Conservation (phyloP, 2,888 invertebrate species). For the Cheilosia pagana region DNA sequence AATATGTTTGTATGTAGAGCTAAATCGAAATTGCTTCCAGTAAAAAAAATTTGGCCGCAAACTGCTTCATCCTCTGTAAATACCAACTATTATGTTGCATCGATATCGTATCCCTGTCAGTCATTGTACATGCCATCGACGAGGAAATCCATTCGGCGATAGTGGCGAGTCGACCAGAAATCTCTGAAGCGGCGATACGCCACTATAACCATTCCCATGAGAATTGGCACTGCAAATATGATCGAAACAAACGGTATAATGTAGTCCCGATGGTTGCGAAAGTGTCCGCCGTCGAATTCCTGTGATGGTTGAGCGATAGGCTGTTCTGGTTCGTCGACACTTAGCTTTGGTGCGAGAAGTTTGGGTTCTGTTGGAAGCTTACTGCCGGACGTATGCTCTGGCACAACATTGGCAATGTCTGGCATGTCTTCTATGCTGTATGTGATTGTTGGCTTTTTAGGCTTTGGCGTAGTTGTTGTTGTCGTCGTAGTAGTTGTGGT, state of each 20-base stretch:
- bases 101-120: constrained; percentile 81
- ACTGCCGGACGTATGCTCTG: constrained; percentile 36
- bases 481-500: constrained; percentile 79
- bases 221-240: constrained; percentile 88
- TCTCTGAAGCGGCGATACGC: constrained; percentile 90
- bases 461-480: constrained; percentile 81
- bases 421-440: constrained; percentile 83
- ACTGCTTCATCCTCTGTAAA: constrained; percentile 23
- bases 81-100: constrained; percentile 43
- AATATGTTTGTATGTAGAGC: constrained; percentile 15
- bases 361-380: constrained; percentile 50
- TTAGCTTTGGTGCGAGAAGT: constrained; percentile 29
- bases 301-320: constrained; percentile 79
- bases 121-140: constrained; percentile 96
- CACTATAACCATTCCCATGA: constrained; percentile 87
- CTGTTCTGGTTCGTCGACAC: constrained; percentile 76
- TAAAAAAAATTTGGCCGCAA: constrained; percentile 58
- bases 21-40: not conserved
- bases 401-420: constrained; percentile 74
- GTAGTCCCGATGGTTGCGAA: constrained; percentile 86
- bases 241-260: constrained; percentile 90
- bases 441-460: constrained; percentile 85
- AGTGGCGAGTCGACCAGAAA: constrained; percentile 94
- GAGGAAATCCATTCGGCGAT: constrained; percentile 93
- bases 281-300: constrained; percentile 76